These are phyloP conservation scores for Empidonax alnorum DNA, from an alignment of 2,113 vertebrate species.

Conservation along the genomic window DNA sequence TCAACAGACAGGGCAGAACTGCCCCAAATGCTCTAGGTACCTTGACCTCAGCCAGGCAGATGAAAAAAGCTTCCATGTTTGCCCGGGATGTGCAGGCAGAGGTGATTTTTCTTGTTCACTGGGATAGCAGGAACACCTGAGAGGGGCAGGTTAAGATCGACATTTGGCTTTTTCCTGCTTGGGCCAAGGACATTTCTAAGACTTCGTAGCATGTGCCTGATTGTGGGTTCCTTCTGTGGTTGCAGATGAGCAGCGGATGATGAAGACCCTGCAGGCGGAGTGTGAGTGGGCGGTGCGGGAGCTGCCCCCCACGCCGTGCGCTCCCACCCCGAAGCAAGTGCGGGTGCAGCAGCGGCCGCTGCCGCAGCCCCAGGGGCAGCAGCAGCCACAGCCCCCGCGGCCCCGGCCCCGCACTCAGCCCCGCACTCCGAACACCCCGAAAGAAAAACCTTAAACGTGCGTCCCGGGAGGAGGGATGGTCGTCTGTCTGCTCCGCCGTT, in stretches of 20 bases:
- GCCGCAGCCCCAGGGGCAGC: background rate
- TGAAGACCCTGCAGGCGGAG: fast-evolving
- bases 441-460: background rate
- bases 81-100: fast-evolving
- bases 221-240: background rate
- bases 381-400: background rate
- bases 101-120: background rate
- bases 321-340: background rate
- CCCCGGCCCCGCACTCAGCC: conserved; percentile 39
- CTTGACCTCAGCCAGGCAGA: background rate
- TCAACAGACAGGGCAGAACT: background rate
- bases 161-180: background rate
- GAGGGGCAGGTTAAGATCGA: fast-evolving
- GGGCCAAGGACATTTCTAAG: background rate
- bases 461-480: background rate
- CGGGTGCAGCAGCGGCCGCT: background rate
- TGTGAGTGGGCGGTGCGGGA: background rate
- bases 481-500: background rate
- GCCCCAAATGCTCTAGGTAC: background rate
- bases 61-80: background rate
- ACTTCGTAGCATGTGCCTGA: background rate
- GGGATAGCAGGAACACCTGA: too few relatives aligned
- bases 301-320: background rate
- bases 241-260: conserved; percentile 1
- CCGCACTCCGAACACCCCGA: background rate